phyloP scores from a whole-genome alignment of 2,113 vertebrate species.

The Spea bombifrons region DNA sequence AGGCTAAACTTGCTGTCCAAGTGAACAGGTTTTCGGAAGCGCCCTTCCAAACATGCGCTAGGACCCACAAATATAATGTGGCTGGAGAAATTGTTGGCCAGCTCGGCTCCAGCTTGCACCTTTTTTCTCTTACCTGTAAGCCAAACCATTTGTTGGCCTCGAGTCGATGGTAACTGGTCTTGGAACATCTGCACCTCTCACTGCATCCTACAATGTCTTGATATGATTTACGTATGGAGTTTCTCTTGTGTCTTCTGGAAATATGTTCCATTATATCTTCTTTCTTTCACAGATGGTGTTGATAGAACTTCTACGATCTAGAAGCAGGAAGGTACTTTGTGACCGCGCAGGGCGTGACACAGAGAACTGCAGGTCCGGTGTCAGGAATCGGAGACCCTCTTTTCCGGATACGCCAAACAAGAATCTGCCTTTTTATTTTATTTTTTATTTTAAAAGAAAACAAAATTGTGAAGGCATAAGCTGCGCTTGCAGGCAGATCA shows the following conservation, averaged over 20 bases:
- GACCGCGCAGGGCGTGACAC: slow-evolving; percentile 68
- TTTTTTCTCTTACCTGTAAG: too few species aligned
- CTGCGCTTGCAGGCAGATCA: slow-evolving; percentile 69
- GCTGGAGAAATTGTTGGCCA: too few species aligned
- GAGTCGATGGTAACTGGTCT: too few species aligned
- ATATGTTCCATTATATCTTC: background rate
- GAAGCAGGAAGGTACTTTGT: slow-evolving; percentile 63
- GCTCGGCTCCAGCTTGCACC: too few species aligned
- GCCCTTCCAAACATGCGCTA: too few species aligned
- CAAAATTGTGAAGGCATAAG: slow-evolving; percentile 66
- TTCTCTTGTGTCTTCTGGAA: background rate
- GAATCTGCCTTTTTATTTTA: slow-evolving; percentile 56
- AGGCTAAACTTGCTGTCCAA: too few species aligned
- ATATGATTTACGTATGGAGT: too few species aligned
- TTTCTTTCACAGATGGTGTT: slow-evolving; percentile 76
- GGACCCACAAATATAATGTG: too few species aligned
- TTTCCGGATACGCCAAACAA: slow-evolving; percentile 60
- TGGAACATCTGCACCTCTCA: too few species aligned
- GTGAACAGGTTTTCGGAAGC: too few species aligned
- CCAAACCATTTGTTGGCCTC: too few species aligned
- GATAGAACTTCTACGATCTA: slow-evolving; percentile 95
- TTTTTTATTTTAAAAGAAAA: slow-evolving; percentile 11
- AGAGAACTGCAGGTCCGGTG: slow-evolving; percentile 72
- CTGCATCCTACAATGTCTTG: too few species aligned
- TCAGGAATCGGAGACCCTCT: slow-evolving; percentile 58